phyloP scores from a whole-genome alignment of 2,797 vertebrate species.

The Orestias chungarensis region DNA sequence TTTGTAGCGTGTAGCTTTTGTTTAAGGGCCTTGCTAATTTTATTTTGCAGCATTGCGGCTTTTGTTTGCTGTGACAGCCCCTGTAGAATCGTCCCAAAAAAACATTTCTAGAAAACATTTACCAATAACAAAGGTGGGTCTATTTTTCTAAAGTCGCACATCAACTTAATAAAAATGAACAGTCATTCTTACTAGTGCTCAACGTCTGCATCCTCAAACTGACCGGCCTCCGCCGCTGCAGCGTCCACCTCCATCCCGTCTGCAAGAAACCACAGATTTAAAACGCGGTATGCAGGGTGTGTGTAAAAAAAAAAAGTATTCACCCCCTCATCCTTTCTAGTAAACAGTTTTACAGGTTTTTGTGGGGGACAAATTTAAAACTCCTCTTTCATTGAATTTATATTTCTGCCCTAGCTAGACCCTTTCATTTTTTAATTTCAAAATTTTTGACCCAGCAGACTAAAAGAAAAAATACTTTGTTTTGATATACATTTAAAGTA shows the following conservation, averaged over 20 bases:
- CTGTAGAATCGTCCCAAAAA: too few relatives aligned
- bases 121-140: background rate
- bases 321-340: too few relatives aligned
- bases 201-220: conserved; percentile 96
- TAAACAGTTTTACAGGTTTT: too few relatives aligned
- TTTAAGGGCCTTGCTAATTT: too few relatives aligned
- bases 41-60: too few relatives aligned
- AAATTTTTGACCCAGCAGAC: background rate
- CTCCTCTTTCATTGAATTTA: background rate
- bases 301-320: background rate
- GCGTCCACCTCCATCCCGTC: conserved; percentile 96
- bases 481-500: background rate
- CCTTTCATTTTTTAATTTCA: background rate
- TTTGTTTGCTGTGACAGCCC: too few relatives aligned
- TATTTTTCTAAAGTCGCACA: background rate
- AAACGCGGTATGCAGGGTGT: background rate
- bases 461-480: background rate
- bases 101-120: background rate
- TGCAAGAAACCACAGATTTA: conserved; percentile 55
- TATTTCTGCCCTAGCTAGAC: background rate
- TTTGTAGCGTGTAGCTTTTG: too few relatives aligned
- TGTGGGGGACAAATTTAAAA: too few relatives aligned
- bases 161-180: background rate
- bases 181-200: conserved; percentile 89
- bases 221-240: conserved; percentile 84